Percentiles rank a stretch among this genome's conserved stretches.
Conservation (phyloP, 2,113 vertebrate genomes). For the Upupa epops region DNA sequence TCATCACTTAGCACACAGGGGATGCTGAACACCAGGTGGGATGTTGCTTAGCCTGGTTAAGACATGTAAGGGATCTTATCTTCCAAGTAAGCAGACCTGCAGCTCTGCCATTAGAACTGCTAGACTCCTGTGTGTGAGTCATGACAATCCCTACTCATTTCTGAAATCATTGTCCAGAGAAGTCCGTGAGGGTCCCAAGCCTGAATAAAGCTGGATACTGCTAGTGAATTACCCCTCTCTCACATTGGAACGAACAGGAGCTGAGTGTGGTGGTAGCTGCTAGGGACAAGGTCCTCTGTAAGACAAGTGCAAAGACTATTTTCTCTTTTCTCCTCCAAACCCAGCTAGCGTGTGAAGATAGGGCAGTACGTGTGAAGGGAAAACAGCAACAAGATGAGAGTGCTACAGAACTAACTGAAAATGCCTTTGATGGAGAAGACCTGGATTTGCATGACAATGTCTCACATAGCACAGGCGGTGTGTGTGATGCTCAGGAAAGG, state of each 20-base stretch:
- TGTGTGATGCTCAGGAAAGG: background rate
- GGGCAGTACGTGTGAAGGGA: background rate
- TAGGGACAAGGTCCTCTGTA: background rate
- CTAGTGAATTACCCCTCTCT: rapidly evolving
- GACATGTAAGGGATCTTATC: background rate
- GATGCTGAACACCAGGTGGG: background rate
- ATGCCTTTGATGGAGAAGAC: background rate
- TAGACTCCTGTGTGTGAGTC: background rate
- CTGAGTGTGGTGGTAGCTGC: background rate
- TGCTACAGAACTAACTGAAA: background rate
- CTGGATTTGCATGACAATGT: background rate
- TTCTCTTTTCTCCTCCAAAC: conserved; percentile 5
- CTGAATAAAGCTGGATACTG: background rate
- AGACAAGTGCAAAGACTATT: background rate
- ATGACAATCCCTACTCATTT: background rate
- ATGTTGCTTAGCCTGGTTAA: background rate
- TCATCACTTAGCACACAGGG: background rate
- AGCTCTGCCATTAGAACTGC: background rate
- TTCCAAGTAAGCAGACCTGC: background rate
- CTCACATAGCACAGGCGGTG: background rate
- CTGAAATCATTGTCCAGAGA: background rate
- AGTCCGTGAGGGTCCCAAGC: background rate
- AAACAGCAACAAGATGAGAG: background rate
- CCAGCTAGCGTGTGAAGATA: background rate
- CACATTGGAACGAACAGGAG: background rate